Conservation (phyloP, 2,113 vertebrate species). For the Lepisosteus oculatus region DNA sequence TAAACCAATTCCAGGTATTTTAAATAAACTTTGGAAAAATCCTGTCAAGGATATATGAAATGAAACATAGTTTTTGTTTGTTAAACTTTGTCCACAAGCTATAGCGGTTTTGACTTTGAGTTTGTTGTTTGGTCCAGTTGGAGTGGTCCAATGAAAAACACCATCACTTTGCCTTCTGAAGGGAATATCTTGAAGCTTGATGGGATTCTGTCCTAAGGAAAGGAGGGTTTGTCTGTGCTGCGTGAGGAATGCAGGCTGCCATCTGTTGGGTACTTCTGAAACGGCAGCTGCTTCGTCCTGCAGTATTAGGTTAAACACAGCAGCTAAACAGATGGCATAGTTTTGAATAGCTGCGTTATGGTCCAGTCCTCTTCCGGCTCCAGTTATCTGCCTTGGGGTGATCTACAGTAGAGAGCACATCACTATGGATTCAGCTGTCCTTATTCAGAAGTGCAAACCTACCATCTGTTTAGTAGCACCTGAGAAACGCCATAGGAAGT, state of each 20-base stretch:
- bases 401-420: not conserved
- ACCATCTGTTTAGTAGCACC: no score
- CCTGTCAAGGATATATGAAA: no score
- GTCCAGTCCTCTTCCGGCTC: not conserved
- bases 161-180: not conserved
- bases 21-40: no score
- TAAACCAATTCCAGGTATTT: no score
- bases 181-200: not conserved
- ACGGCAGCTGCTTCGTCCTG: constrained; percentile 13
- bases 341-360: constrained; percentile 33
- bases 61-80: no score
- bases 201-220: not conserved
- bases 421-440: no score
- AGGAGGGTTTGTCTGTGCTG: not conserved
- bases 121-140: no score
- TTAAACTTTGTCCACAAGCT: no score
- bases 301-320: constrained; percentile 1
- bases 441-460: no score
- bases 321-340: constrained; percentile 37
- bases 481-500: no score
- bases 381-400: not conserved
- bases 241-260: constrained; percentile 37
- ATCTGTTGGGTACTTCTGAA: constrained; percentile 26
- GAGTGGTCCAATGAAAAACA: not conserved
- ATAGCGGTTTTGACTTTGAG: no score